Base-by-base conservation (phyloP, 2,888 invertebrate genomes). In the Lasioglossum lativentre region DNA sequence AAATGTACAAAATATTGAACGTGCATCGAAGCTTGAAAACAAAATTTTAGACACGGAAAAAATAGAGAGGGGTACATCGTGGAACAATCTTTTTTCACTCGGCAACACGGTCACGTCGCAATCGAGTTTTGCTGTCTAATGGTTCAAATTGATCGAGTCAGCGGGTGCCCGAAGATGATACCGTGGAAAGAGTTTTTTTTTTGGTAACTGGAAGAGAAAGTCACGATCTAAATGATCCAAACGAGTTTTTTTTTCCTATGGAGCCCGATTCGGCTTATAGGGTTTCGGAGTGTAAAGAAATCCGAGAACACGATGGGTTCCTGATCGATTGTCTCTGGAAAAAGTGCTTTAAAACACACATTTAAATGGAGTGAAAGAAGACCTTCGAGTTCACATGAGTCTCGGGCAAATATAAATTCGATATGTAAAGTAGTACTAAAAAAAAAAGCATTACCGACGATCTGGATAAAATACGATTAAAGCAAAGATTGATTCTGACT, bases 161-260 rank as follows among this genome's bases (percentile, higher is more conserved):
- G 68, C 68, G 38, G 68, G 68, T 68, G 38, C 38, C 68, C 38
- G 38, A 68, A 38, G 68, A 68, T 38, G 68, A 68, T 68, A 38
- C 38, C 38, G 38, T 23, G 34, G 38, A 38, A 23, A 38, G 38
- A 34, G 10, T 68, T 68, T 40, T 68, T 68, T 40, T 68, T 68
- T 38, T 68, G 38, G 68, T 23, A 34, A 40, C 38, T 38, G 38
- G 38, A 68, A 68, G 38, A 38, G 68, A 68, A 68, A 68, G 68
- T 68, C 68, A 40, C 38, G 68, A 68, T 68, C 38, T 68, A 68
- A 68, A 68, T 68, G 68, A 68, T 68, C 68, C 23, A 68, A 68
- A 68, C 38, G 38, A n/a, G 68, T 68, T 68, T 38, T 63, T 68
- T 66, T 68, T 38, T n/a, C n/a, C n/a, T n/a, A 38, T 10, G 68